Evolutionary conservation across 2,113 vertebrate species (phyloP), one percentile per base, ranked within the genome.

Genomic region (Mesoclemmys tuberculata): DNA sequence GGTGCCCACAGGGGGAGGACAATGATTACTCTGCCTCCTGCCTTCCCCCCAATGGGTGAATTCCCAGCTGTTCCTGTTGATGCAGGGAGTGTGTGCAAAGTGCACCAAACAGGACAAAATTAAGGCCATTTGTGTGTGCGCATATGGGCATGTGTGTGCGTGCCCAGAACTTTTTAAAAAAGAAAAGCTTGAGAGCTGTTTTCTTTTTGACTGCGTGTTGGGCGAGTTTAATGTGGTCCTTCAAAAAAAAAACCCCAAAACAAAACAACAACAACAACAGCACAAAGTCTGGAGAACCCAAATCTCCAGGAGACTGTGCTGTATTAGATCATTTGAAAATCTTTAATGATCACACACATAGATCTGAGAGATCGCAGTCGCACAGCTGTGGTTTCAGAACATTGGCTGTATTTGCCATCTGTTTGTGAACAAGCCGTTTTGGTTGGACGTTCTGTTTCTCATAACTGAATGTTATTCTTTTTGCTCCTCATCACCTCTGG

Each of bases 321-420:
- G 26, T 90, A 94, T 98, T 89, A 97, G 95, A 97, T 96, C 94
- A 98, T 96, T 95, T 93, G 90, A 97, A 97, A 97, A 94, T 83
- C 87, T 91, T 88, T 84, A 86, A 46, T 97, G 98, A 97, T 98
- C 97, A 78, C 98, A 98, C 97, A 98, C 97, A 85, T 92, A 98
- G 98, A 98, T 98, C 98, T 98, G 96, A 98, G 96, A 78, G 85
- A 95, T 90, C 56, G 93, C 91, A 96, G 95, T 86, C 97, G 93
- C 0, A 38, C 98, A 98, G 97, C 97, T 98, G 98, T 90, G 97
- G 95, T 92, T 97, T 94, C 88, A 91, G 95, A 97, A 88, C 84
- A 49, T 75, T 96, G 92, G n/a, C 94, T 97, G 26, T 85, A 93
- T 97, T 98, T 98, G 97, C 97, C 97, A 97, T 98, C 97, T 98